Percentiles rank a stretch among this genome's conserved stretches.
These are phyloP conservation scores for Cylas formicarius DNA, from an alignment of 1,140 invertebrate genomes.

Conservation along the genomic window DNA sequence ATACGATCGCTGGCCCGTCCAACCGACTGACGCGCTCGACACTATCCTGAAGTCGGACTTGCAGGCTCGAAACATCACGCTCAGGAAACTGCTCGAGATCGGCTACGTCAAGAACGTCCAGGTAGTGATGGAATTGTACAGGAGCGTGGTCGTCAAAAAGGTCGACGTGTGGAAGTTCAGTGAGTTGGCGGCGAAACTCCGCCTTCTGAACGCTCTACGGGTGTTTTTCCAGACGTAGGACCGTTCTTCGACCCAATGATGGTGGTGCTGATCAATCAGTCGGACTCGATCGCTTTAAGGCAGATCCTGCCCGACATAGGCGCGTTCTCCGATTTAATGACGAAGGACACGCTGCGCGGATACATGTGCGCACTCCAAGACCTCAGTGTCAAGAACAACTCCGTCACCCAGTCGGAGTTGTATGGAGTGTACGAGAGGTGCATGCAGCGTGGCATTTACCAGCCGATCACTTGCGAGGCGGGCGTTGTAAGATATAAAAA, in stretches of 20 bases:
- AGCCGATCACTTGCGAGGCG: background rate
- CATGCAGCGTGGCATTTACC: constrained; percentile 6
- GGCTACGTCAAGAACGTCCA: constrained; percentile 2
- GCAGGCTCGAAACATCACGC: constrained; percentile 4
- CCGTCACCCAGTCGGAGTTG: background rate
- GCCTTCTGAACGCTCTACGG: background rate
- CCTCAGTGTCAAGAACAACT: background rate
- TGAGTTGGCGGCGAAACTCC: background rate
- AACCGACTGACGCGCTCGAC: background rate
- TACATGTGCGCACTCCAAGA: no score
- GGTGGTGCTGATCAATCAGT: constrained; percentile 1
- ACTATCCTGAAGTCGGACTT: constrained; percentile 4
- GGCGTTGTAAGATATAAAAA: constrained; percentile 1
- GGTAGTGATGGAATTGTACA: constrained; percentile 13
- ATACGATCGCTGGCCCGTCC: constrained; percentile 11
- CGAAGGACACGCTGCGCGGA: constrained; percentile 5
- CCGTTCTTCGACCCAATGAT: constrained; percentile 14
- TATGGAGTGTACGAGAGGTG: constrained; percentile 10
- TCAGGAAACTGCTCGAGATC: constrained; percentile 5
- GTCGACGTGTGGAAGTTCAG: constrained; percentile 11
- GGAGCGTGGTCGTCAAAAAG: constrained; percentile 5
- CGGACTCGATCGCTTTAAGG: constrained; percentile 1
- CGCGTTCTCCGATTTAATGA: constrained; percentile 7
- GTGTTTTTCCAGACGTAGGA: constrained; percentile 13
- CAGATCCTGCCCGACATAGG: constrained; percentile 9